Percentiles rank a stretch among this genome's conserved stretches.
phyloP scores from a whole-genome alignment of 2,888 invertebrate genomes.

The Ophraella communa region DNA sequence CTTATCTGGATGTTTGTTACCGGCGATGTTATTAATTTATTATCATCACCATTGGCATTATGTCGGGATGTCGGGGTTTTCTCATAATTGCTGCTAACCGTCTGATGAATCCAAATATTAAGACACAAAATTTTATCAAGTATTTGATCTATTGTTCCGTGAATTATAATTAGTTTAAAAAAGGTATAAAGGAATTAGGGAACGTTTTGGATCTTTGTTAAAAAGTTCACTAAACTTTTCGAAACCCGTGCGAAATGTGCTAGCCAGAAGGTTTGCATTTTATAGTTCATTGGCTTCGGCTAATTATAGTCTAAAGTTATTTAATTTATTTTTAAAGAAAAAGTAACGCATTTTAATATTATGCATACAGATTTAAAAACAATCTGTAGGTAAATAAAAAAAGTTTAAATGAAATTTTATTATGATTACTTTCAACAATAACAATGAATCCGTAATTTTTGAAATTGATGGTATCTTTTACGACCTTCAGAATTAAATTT shows the following conservation, averaged over 20 bases:
- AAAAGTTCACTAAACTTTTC: conserved; percentile 20
- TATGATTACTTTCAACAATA: neutral
- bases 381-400: no score
- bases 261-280: neutral
- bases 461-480: neutral
- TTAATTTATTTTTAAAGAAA: no score
- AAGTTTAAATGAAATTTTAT: no score
- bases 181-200: conserved; percentile 9
- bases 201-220: neutral
- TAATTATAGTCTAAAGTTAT: neutral
- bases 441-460: no score
- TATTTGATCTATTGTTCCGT: conserved; percentile 25
- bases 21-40: conserved; percentile 27
- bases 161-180: conserved; percentile 24
- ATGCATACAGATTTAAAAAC: no score
- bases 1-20: conserved; percentile 18
- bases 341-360: no score
- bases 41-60: conserved; percentile 26
- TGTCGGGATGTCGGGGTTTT: conserved; percentile 28
- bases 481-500: neutral
- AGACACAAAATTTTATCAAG: conserved; percentile 27
- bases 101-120: conserved; percentile 24
- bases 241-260: neutral
- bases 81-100: conserved; percentile 23
- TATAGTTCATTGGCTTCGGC: neutral